Conservation (phyloP, 1,140 invertebrate species). For the Periplaneta americana region DNA sequence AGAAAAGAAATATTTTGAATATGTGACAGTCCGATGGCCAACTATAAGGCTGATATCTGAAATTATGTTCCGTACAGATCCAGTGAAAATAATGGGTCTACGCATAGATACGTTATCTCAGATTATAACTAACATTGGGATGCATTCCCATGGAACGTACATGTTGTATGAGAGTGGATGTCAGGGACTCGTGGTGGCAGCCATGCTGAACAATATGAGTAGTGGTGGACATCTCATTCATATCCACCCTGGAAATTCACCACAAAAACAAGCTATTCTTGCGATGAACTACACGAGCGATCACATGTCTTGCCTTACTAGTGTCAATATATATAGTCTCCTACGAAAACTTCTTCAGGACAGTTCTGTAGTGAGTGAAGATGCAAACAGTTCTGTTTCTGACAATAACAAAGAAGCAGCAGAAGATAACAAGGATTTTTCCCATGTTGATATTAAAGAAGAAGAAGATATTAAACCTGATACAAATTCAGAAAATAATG, state of each 20-base stretch:
- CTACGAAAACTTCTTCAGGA: constrained; percentile 2
- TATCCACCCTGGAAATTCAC: constrained; percentile 70
- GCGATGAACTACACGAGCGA: constrained; percentile 70
- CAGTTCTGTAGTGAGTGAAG: not conserved
- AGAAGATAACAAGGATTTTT: not conserved
- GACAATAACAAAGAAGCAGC: not conserved
- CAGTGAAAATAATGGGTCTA: constrained; percentile 70
- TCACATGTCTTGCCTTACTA: constrained; percentile 56
- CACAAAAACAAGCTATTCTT: constrained; percentile 67
- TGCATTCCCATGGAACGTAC: constrained; percentile 70
- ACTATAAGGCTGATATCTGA: constrained; percentile 67
- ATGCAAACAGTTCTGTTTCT: not conserved
- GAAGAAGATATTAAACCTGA: constrained; percentile 13
- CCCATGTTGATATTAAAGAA: constrained; percentile 41
- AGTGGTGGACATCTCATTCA: constrained; percentile 60
- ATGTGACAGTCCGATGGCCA: constrained; percentile 67
- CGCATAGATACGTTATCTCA: constrained; percentile 83
- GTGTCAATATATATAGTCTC: constrained; percentile 57
- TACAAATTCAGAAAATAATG: not conserved
- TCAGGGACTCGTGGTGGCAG: constrained; percentile 74
- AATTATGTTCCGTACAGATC: constrained; percentile 71
- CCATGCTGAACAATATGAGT: constrained; percentile 69
- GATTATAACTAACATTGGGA: constrained; percentile 73
- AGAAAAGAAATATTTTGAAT: constrained; percentile 83
- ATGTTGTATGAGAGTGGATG: constrained; percentile 84